Percentiles rank a stretch among this genome's conserved stretches.
phyloP scores from a whole-genome alignment of 2,797 vertebrate genomes.

The Thamnophis elegans region DNA sequence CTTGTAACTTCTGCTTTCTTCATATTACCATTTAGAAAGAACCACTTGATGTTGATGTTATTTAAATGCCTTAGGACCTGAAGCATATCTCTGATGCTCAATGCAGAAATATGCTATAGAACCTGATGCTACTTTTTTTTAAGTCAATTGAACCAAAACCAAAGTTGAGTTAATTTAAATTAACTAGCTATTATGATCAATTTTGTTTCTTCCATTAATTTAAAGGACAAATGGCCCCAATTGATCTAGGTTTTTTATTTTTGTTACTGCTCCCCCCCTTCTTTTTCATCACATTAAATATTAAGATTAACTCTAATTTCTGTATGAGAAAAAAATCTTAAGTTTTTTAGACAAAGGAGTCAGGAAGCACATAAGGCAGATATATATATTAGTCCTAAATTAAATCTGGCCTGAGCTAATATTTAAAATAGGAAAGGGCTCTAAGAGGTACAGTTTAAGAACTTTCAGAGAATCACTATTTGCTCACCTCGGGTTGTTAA shows the following conservation, averaged over 20 bases:
- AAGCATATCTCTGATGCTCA: not conserved
- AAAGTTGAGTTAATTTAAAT: not conserved
- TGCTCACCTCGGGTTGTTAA: not conserved
- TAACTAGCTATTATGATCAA: not conserved
- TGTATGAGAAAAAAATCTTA: not conserved
- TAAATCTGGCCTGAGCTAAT: not conserved
- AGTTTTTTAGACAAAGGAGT: not conserved
- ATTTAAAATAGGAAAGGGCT: not conserved
- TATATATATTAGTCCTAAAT: not conserved
- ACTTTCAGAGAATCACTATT: not conserved
- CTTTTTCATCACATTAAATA: not conserved
- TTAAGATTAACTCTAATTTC: not conserved
- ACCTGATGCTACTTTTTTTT: not conserved
- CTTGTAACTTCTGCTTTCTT: not conserved
- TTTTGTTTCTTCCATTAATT: not conserved
- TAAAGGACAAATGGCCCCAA: not conserved
- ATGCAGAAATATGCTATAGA: not conserved
- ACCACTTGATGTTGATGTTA: not conserved
- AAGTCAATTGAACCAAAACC: not conserved
- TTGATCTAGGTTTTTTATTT: not conserved
- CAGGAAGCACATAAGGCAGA: not conserved
- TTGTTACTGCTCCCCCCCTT: not conserved
- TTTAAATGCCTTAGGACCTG: not conserved
- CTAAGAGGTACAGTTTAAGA: not conserved
- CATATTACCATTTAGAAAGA: conserved; percentile 14